Percentiles rank a stretch among this genome's conserved stretches.
Conservation (phyloP, 2,113 vertebrate species). For the Emydura subglobosa region DNA sequence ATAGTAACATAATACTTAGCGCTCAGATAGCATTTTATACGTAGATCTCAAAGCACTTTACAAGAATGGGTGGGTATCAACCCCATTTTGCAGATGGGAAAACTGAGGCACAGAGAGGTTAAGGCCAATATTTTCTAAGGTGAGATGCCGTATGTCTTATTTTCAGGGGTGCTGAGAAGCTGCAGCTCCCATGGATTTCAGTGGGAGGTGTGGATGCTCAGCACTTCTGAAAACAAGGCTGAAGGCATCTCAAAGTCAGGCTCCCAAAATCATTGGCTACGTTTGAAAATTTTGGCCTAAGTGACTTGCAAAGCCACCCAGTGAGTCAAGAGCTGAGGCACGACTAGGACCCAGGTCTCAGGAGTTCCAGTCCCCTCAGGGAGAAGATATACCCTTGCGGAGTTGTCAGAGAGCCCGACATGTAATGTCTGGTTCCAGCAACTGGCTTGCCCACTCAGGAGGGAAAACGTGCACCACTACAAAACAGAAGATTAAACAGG, state of each 20-base stretch:
- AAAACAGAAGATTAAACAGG: conserved; percentile 53
- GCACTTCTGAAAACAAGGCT: neutral
- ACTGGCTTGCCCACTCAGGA: accelerated
- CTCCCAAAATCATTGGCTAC: neutral
- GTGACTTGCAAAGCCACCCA: accelerated
- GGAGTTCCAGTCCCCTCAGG: neutral
- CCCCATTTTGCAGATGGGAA: conserved; percentile 8
- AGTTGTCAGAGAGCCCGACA: accelerated
- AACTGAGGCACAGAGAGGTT: conserved; percentile 64
- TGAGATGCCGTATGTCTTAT: neutral
- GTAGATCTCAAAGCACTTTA: accelerated
- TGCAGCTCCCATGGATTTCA: neutral
- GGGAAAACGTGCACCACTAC: accelerated
- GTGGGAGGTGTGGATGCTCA: accelerated
- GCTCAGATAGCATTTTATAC: accelerated
- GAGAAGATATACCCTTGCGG: too few relatives aligned
- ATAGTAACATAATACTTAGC: accelerated
- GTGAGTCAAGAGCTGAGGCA: neutral
- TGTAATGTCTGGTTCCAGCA: neutral
- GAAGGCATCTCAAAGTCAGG: neutral
- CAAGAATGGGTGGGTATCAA: neutral
- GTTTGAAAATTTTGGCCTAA: neutral
- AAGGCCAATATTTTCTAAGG: conserved; percentile 41
- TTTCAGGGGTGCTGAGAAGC: neutral
- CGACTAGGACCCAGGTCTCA: neutral